Evolutionary conservation across 1,140 invertebrate species (phyloP).

Genomic region (Sinonovacula constricta): DNA sequence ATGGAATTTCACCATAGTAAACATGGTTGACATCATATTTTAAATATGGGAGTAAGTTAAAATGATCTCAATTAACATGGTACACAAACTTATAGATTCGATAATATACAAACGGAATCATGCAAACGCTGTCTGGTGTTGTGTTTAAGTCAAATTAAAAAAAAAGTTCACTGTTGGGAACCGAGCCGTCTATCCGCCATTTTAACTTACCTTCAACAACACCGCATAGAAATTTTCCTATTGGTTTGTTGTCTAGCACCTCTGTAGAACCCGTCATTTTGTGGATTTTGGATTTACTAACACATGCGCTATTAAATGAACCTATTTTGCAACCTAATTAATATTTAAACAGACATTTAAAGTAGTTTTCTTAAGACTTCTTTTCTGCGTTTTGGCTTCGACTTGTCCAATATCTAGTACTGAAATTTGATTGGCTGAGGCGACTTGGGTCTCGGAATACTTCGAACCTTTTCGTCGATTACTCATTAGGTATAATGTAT

Average conservation of each 20-base stretch:
- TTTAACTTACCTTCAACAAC: conserved; percentile 66
- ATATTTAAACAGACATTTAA: no score
- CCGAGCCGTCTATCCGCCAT: conserved; percentile 14
- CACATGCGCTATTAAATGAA: conserved; percentile 21
- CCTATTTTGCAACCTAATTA: no score
- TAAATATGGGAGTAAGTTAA: neutral
- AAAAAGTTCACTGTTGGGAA: conserved; percentile 3
- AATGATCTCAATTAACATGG: neutral
- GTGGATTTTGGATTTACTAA: neutral
- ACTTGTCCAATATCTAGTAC: no score
- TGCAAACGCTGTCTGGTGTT: neutral
- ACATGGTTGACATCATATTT: no score
- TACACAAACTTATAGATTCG: neutral
- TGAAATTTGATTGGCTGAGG: no score
- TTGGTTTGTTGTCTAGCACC: conserved; percentile 36
- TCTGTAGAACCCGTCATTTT: conserved; percentile 39
- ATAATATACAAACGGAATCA: neutral
- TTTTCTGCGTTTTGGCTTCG: no score
- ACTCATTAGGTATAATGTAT: no score
- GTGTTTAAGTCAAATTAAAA: neutral
- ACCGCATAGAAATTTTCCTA: conserved; percentile 61
- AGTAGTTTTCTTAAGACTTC: no score
- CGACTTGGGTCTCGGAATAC: no score
- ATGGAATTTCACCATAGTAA: no score
- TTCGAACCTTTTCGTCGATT: no score